Conservation (phyloP, 2,113 vertebrate species). For the Hyaena hyaena region DNA sequence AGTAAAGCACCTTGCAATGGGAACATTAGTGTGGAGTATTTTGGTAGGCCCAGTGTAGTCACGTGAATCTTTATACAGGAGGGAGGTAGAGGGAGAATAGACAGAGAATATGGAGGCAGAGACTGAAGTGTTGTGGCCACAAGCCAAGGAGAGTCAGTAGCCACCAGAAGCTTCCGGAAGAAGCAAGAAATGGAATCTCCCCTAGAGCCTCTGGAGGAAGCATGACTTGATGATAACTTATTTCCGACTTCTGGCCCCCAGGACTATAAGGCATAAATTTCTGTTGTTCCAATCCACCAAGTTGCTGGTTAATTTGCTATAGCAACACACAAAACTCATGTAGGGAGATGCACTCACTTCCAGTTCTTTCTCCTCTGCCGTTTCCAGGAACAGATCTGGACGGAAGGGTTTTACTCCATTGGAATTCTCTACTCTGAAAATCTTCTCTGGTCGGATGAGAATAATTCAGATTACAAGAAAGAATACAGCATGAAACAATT, state of each 20-base stretch:
- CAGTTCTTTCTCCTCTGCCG: slow-evolving; percentile 88
- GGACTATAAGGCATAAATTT: background rate
- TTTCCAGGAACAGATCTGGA: slow-evolving; percentile 93
- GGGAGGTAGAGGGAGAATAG: background rate
- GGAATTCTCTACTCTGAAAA: slow-evolving; percentile 90
- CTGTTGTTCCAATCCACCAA: background rate
- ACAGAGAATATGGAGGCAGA: background rate
- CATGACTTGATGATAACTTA: background rate
- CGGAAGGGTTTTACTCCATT: slow-evolving; percentile 88
- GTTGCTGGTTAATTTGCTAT: background rate
- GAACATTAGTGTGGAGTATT: background rate
- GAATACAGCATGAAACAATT: background rate
- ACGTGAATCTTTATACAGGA: too few species aligned
- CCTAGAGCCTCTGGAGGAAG: background rate
- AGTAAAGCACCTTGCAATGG: background rate
- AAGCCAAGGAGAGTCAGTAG: background rate
- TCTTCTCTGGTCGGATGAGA: slow-evolving; percentile 89
- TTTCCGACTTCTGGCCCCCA: background rate
- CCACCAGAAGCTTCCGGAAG: background rate
- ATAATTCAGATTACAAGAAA: slow-evolving; percentile 27
- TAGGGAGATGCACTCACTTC: slow-evolving; percentile 88
- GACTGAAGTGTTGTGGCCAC: background rate
- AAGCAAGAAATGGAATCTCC: background rate
- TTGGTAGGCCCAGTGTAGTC: background rate
- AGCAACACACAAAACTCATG: background rate